Base-by-base conservation (phyloP, 2,113 vertebrate species). In the Acrocephalus kingi region DNA sequence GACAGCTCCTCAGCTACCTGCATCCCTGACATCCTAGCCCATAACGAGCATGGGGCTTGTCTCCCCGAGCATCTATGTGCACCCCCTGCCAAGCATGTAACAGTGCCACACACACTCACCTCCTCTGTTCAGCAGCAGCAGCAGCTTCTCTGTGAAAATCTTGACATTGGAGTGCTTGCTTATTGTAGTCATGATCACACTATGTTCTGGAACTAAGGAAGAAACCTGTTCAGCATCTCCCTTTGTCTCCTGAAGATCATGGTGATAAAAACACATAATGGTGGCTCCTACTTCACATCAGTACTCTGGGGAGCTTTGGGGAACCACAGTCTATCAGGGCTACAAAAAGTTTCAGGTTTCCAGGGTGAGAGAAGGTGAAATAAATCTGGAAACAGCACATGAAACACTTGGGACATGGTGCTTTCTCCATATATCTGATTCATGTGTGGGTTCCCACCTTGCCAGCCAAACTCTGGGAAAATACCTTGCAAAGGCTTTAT, bases 111-210 rank as follows among this genome's bases (percentile, higher is more conserved):
- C 28, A 49, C 37, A 78, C 97, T 98, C 93, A 99, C 99, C 99
- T 86, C 98, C 99, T 97, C 99, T 97, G 98, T 99, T 99, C 52
- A 99, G 96, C 56, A 99, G 98, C 93, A 99, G 92, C 54, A 99
- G 97, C 69, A 99, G 98, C 97, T 99, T 99, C 94, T 99, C 99
- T 2, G 99, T 98, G 82, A 99, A 99, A 88, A 98, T 97, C 98
- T 99, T 99, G 82, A 99, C 98, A 1, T 99, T 99, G 21, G 97
- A 95, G 92, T 98, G 99, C 96, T 99, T 99, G 92, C 98, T 98
- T 95, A 99, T 96, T 37, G 99, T 98, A 35, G 98, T 98, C 99
- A 99, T 99, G 97, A 99, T 98, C 82, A 99, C 95, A 9, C 99
- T 99, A 97, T 97, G 98, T 52, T 98, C 98, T 51, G 99, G 99